Base-by-base conservation (phyloP, 2,888 invertebrate species). In the Eupithecia vulgata region DNA sequence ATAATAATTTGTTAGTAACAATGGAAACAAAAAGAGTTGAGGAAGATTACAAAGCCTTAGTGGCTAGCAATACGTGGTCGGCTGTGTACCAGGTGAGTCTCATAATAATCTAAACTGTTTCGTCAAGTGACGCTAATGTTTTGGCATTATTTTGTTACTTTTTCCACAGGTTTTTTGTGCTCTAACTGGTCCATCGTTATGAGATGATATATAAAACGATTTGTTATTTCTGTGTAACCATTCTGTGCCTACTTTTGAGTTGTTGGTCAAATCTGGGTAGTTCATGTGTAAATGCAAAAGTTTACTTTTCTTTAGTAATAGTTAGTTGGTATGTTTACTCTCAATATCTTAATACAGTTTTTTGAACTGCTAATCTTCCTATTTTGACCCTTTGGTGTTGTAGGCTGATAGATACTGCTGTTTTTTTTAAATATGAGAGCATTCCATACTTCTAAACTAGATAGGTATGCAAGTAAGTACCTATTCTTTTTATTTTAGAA, bases 21-120 rank as follows among this genome's bases (percentile, higher is more conserved):
- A 82, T 84, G 81, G 68, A 74, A 83, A 78, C 81, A 40, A 89
- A 85, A 81, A 88, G 83, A 73, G 83, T 97, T 79, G 97, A 97
- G 92, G 95, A 95, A 70, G 97, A 97, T 92, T 97, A 96, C 92
- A 92, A 95, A 83, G 96, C 96, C 86, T 95, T 97, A 83, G 96
- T 95, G 84, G 95, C 95, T 81, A 96, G 95, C 85, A 95, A 95
- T 87, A 96, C 96, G 79, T 97, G 97, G 97, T 92, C 95, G 77
- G 89, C 95, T 79, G 91, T 96, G 79, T 97, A 96, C 91, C 96
- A 97, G 96, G 97, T 97, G 82, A 78, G 90, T 88, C 79, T 25
- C 48, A 37, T 45, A 52, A 45, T 67, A 72, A 67, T 64, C 7
- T 21, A 21, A 37, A 45, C 67, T 45, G 37, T 35, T 65, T 65